Percentiles rank a stretch among this genome's conserved stretches.
These are phyloP conservation scores for Paedocypris sp. DNA, from an alignment of 2,113 vertebrate species.

Conservation along the genomic window DNA sequence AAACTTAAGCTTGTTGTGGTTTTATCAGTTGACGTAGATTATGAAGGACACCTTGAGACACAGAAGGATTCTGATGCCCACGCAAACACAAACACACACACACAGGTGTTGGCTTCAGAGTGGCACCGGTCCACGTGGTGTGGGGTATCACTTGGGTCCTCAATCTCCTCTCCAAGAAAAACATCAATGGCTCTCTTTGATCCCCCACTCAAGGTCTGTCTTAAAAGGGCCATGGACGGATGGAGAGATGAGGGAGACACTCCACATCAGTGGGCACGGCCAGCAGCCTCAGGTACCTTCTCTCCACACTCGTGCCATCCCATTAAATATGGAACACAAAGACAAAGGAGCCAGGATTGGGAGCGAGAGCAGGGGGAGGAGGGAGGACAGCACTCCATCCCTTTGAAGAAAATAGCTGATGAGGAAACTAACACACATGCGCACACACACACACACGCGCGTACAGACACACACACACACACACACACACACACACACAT, in stretches of 20 bases:
- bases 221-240: conserved; percentile 52
- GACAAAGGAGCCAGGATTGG: conserved; percentile 55
- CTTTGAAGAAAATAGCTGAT: conserved; percentile 62
- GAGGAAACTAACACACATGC: conserved; percentile 35
- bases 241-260: conserved; percentile 43
- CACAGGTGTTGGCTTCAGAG: conserved; percentile 22
- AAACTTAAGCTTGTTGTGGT: no score
- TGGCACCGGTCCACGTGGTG: conserved; percentile 34
- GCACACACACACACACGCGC: conserved; percentile 5
- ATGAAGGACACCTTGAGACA: no score
- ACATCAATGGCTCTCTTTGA: conserved; percentile 60
- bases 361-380: conserved; percentile 45
- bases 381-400: conserved; percentile 58
- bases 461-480: conserved; percentile 15
- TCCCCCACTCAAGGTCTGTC: conserved; percentile 55
- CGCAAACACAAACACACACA: conserved; percentile 12
- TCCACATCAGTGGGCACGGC: conserved; percentile 56
- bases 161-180: conserved; percentile 49
- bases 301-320: conserved; percentile 50
- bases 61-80: neutral
- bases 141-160: conserved; percentile 36
- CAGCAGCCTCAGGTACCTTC: conserved; percentile 57
- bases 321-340: conserved; percentile 69
- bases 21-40: no score
- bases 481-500: conserved; percentile 2